Evolutionary conservation across 2,113 vertebrate genomes (phyloP), one percentile per base, ranked within the genome.

Genomic region (Mionectes macconnelli): DNA sequence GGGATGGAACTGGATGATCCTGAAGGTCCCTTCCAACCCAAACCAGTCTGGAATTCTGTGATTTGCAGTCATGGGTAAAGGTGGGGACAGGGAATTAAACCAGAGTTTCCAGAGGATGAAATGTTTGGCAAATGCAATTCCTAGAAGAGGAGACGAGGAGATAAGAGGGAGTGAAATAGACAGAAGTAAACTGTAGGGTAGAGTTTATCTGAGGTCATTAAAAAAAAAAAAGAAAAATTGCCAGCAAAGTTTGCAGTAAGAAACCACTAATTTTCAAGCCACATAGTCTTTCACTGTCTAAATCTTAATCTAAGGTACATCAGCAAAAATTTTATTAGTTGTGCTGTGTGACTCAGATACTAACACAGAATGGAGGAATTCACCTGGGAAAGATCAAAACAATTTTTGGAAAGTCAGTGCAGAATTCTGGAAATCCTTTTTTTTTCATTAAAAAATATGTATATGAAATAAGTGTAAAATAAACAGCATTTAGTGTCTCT

Each of bases 101-200:
- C 39, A 4, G 4, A 17, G 14, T 14, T 45, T 14, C 19, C 5
- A 18, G 63, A 12, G 17, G 1, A 14, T 23, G 6, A 37, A 68
- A 6, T 0, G 0, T 22, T 45, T 67, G 4, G 6, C 39, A 79
- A 68, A 56, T 21, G 0, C 2, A 11, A 0, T 44, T 76, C 30
- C 20, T 31, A 2, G 31, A 56, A n/a, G 63, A 24, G 21, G 8
- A 56, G 44, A n/a, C 9, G n/a, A 56, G 5, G 11, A 42, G 56
- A 14, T 33, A 5, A 11, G 31, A 40, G 25, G 20, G 22, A 63
- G 12, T 18, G 22, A 33, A 76, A 56, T 33, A 5, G 69, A 40
- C 35, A 22, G 53, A 60, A 33, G 16, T 11, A 39, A 68, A 1
- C 25, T 50, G 14, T 9, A 12, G 39, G 35, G 25, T 45, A 45